phyloP scores from a whole-genome alignment of 2,797 vertebrate species.

The Petrocephalus schoutedeni region DNA sequence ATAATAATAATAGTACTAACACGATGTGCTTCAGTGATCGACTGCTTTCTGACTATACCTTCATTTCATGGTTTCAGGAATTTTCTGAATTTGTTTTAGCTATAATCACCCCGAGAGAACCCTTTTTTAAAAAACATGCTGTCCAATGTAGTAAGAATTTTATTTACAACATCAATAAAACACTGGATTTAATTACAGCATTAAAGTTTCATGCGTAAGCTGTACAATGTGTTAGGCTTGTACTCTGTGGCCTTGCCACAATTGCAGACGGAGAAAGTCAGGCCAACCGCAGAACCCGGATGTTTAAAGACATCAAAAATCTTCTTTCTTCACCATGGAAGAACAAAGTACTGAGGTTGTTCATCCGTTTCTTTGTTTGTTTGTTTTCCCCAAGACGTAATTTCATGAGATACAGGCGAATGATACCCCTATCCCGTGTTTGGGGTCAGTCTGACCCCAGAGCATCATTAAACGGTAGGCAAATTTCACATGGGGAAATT shows the following conservation, averaged over 20 bases:
- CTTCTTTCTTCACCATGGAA: background rate
- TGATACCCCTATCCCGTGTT: too few species aligned
- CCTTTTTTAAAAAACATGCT: background rate
- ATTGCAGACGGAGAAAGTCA: background rate
- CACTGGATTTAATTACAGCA: background rate
- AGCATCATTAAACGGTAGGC: too few species aligned
- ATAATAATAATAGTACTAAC: background rate
- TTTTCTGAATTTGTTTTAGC: background rate
- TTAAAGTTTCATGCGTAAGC: background rate
- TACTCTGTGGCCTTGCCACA: background rate
- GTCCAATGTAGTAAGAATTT: background rate
- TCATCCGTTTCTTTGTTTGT: background rate
- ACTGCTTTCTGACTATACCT: background rate
- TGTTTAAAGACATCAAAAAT: background rate
- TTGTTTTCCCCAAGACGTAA: background rate
- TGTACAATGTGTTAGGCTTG: background rate
- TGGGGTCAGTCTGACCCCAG: too few species aligned
- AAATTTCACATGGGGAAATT: too few species aligned
- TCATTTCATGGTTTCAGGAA: background rate
- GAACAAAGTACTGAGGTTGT: background rate
- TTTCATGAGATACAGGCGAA: background rate
- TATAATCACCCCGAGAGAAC: background rate
- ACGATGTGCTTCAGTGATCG: background rate
- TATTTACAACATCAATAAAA: slow-evolving; percentile 6
- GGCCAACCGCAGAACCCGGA: background rate